A percentile compares a stretch with the other conserved stretches of the same genome.
Conservation (phyloP, 1,140 invertebrate species). For the Adelges cooleyi region DNA sequence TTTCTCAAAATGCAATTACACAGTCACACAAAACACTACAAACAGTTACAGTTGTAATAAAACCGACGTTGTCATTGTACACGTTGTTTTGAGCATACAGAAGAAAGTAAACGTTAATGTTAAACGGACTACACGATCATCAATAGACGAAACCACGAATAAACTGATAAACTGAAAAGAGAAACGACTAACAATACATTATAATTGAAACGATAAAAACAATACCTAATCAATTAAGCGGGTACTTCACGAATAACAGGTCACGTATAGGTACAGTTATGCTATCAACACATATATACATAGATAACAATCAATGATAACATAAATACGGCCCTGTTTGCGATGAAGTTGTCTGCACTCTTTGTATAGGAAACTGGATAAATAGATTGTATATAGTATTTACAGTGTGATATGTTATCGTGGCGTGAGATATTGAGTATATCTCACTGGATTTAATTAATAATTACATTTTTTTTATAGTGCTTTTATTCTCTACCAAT, state of each 20-base stretch:
- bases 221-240: not conserved
- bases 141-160: not conserved
- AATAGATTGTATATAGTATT: too few species aligned
- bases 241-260: not conserved
- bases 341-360: too few species aligned
- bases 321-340: too few species aligned
- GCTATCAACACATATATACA: not conserved
- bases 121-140: not conserved
- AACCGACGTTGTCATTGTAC: not conserved
- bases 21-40: too few species aligned
- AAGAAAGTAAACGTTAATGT: not conserved
- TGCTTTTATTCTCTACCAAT: too few species aligned
- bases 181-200: not conserved
- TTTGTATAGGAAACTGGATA: too few species aligned
- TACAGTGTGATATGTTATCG: too few species aligned
- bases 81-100: not conserved
- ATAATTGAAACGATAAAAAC: not conserved
- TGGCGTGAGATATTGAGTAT: too few species aligned
- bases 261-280: not conserved
- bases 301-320: not conserved
- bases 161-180: not conserved
- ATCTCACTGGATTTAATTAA: too few species aligned
- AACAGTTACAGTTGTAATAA: too few species aligned
- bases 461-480: too few species aligned
- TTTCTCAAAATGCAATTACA: too few species aligned